These are phyloP conservation scores for Sclerurus mexicanus DNA, from an alignment of 2,113 vertebrate genomes.

Conservation along the genomic window DNA sequence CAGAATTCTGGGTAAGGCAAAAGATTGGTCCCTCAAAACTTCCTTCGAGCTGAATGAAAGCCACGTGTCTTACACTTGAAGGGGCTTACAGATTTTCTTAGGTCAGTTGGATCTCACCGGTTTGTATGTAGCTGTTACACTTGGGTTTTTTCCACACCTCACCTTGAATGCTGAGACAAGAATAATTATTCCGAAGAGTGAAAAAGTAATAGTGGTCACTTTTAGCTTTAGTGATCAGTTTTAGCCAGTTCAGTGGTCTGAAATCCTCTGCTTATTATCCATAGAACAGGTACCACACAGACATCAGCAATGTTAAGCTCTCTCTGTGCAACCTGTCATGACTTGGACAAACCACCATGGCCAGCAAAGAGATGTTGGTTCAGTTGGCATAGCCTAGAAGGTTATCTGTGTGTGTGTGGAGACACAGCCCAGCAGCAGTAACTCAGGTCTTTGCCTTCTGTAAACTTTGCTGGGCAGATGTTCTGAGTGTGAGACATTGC, in stretches of 20 bases:
- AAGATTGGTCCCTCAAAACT: background rate
- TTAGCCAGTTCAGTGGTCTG: background rate
- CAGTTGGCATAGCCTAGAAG: background rate
- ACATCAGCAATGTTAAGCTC: background rate
- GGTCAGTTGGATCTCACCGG: background rate
- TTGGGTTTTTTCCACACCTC: background rate
- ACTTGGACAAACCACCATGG: background rate
- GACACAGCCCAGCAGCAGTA: background rate
- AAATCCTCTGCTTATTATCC: background rate
- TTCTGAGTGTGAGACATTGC: background rate
- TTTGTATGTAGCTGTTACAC: background rate
- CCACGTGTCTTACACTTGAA: background rate
- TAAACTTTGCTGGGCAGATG: background rate
- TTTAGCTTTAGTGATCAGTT: background rate
- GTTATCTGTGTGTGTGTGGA: background rate
- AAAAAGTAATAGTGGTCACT: background rate
- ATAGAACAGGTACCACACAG: background rate
- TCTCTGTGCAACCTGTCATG: background rate
- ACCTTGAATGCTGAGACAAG: background rate
- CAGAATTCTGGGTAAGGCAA: slow-evolving; percentile 93
- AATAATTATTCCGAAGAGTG: background rate
- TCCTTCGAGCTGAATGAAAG: background rate
- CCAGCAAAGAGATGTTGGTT: background rate
- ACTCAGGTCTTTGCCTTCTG: background rate
- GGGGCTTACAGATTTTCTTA: background rate